Evolutionary conservation across 2,888 invertebrate genomes (phyloP), one percentile per base, ranked within the genome.

Genomic region (Autographa gamma): DNA sequence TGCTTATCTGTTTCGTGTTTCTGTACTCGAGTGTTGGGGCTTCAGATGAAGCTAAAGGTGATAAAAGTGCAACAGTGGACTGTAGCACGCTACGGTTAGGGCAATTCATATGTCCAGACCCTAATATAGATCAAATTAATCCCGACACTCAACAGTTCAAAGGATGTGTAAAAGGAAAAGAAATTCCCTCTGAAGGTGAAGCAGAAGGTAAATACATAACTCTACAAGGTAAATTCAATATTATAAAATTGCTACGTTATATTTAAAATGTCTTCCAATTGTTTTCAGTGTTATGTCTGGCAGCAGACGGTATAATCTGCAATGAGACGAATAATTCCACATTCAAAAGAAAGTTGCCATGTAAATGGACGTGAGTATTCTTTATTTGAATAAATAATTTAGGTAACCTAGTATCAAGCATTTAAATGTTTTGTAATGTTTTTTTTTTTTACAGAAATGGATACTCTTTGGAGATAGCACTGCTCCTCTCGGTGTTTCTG

Each of bases 401-500:
- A 14, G 4, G 14, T 1, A 31, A 14, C 14, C 31, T n/a, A n/a
- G n/a, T n/a, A n/a, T n/a, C n/a, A n/a, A n/a, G n/a, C n/a, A n/a
- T n/a, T n/a, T n/a, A n/a, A n/a, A n/a, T n/a, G n/a, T n/a, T n/a
- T n/a, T n/a, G n/a, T n/a, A n/a, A n/a, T n/a, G n/a, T n/a, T n/a
- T n/a, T n/a, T n/a, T n/a, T n/a, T n/a, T n/a, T 74, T 89, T 87
- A 56, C 93, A 99, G 99, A 70, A 99, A 99, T 96, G 99, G 99
- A 25, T 98, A 99, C 90, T 98, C 98, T 3, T 97, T 99, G 89
- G 99, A 99, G 90, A 98, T 98, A 66, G 98, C 99, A 0, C 94
- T 99, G 60, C 93, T 99, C 48, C 96, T 99, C 6, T 99, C 99
- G 0, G 98, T 99, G 63, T 99, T 99, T 91, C 96, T 99, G 70